Percentiles rank a stretch among this genome's conserved stretches.
Conservation (phyloP, 2,888 invertebrate genomes). For the Chrysolina oricalcia region DNA sequence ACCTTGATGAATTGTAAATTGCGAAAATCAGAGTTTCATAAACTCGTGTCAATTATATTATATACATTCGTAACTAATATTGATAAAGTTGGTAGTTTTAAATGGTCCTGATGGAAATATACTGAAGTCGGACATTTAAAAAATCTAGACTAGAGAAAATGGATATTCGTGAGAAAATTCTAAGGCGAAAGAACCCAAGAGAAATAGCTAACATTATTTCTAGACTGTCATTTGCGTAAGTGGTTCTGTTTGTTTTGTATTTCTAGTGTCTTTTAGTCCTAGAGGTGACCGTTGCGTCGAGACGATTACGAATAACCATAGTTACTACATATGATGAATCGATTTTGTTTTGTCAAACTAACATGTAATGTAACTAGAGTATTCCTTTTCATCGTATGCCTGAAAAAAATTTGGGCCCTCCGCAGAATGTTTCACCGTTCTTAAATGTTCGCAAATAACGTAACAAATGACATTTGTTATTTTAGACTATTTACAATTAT, state of each 20-base stretch:
- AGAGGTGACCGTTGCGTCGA: no score
- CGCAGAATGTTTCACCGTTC: no score
- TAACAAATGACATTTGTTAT: no score
- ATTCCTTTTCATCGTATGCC: no score
- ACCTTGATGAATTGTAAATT: not conserved
- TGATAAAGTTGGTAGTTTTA: not conserved
- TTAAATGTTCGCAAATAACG: no score
- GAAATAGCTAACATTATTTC: constrained; percentile 79
- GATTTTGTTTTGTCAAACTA: no score
- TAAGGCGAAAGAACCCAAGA: constrained; percentile 77
- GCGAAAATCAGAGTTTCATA: not conserved
- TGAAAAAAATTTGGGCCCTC: no score
- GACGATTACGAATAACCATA: no score
- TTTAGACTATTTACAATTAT: no score
- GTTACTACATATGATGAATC: no score
- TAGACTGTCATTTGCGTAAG: constrained; percentile 80
- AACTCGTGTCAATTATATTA: not conserved
- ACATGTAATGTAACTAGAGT: no score
- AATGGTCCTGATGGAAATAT: not conserved
- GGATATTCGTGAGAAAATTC: constrained; percentile 74
- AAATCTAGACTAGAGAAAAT: constrained; percentile 60
- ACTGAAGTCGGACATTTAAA: not conserved
- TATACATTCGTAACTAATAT: not conserved
- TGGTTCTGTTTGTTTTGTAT: constrained; percentile 48
- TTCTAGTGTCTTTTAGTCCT: no score